phyloP scores from a whole-genome alignment of 2,888 invertebrate genomes.

The Phlogophora meticulosa region DNA sequence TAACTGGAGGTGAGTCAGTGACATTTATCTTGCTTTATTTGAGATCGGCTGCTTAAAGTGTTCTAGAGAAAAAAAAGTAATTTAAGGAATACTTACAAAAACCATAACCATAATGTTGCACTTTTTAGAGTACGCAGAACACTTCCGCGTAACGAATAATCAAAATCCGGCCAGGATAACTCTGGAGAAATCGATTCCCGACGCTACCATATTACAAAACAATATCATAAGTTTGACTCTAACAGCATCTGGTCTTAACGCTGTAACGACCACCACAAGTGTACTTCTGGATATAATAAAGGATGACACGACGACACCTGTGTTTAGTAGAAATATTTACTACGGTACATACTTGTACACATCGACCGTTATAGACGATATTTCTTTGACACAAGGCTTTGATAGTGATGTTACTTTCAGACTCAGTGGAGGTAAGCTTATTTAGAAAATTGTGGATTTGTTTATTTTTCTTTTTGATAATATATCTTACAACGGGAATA shows the following conservation, averaged over 20 bases:
- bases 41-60: not conserved
- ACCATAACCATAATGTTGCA: not conserved
- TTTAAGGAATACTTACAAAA: not conserved
- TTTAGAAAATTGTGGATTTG: not conserved
- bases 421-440: slow-evolving; percentile 79
- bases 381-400: slow-evolving; percentile 78
- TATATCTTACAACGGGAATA: not conserved
- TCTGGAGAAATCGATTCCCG: slow-evolving; percentile 69
- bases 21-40: slow-evolving; percentile 14
- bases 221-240: slow-evolving; percentile 77
- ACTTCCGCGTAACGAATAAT: slow-evolving; percentile 68
- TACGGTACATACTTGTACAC: slow-evolving; percentile 69
- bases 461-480: not conserved
- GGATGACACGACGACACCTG: slow-evolving; percentile 77
- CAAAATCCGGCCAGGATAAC: slow-evolving; percentile 71
- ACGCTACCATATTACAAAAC: slow-evolving; percentile 74
- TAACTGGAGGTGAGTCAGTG: slow-evolving; percentile 77
- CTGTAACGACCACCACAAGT: slow-evolving; percentile 74
- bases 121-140: slow-evolving; percentile 74
- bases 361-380: slow-evolving; percentile 69
- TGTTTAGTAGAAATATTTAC: slow-evolving; percentile 78
- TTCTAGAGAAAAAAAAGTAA: not conserved
- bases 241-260: slow-evolving; percentile 76
- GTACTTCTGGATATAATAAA: slow-evolving; percentile 81
- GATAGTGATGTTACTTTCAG: slow-evolving; percentile 74